Percentiles rank a stretch among this genome's conserved stretches.
Evolutionary conservation across 2,888 invertebrate species (phyloP).

Genomic region (Eupsilia transversa): DNA sequence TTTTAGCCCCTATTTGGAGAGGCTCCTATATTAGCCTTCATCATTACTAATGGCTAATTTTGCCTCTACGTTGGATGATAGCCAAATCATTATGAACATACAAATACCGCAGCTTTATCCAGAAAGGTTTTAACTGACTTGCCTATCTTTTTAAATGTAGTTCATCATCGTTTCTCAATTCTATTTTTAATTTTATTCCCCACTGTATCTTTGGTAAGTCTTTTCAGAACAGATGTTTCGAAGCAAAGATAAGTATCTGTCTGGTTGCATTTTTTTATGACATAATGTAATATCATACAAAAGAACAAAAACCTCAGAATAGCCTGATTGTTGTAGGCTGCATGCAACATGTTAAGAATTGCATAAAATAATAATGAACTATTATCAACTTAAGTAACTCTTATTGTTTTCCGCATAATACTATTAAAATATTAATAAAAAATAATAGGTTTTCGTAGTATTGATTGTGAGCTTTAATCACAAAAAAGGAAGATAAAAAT

Average conservation of each 20-base stretch:
- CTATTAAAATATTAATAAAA: constrained; percentile 1
- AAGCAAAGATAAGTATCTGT: constrained; percentile 1
- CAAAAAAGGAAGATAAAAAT: constrained; percentile 18
- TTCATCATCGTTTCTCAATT: background rate
- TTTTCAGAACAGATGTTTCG: background rate
- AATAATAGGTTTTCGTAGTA: constrained; percentile 12
- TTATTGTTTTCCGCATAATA: background rate
- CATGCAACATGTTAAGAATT: background rate
- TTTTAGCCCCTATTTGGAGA: background rate
- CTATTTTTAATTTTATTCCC: background rate
- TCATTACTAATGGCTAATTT: background rate
- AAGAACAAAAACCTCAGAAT: background rate
- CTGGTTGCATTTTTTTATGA: background rate
- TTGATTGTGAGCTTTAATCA: background rate
- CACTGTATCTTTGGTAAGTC: background rate
- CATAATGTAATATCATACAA: background rate
- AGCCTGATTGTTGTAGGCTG: background rate
- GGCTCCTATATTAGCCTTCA: background rate
- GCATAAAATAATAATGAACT: constrained; percentile 1
- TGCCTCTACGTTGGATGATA: background rate
- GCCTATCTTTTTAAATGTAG: background rate
- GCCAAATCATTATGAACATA: background rate
- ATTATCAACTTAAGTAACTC: constrained; percentile 1
- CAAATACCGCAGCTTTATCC: background rate
- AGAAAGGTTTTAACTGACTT: background rate